Percentiles rank a stretch among this genome's conserved stretches.
phyloP scores from a whole-genome alignment of 2,113 vertebrate genomes.

The Lagopus muta region DNA sequence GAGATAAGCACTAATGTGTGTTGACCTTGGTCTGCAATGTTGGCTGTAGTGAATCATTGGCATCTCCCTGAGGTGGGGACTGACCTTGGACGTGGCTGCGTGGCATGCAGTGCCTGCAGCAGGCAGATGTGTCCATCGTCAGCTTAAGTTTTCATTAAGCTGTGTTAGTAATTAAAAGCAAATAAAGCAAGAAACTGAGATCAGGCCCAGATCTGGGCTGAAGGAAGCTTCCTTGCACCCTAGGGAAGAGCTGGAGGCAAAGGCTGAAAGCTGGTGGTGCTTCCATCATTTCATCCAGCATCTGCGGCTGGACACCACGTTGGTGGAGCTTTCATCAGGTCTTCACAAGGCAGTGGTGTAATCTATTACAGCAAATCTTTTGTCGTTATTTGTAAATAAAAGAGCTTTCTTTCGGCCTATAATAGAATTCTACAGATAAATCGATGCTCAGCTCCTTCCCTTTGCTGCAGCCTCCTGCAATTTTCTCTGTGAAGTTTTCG shows the following conservation, averaged over 20 bases:
- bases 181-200: background rate
- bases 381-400: background rate
- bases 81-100: background rate
- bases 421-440: background rate
- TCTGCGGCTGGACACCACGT: rapidly evolving
- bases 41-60: background rate
- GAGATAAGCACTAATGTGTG: background rate
- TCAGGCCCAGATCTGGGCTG: background rate
- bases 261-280: background rate
- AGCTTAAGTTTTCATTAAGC: background rate
- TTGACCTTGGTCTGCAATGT: background rate
- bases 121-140: background rate
- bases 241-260: background rate
- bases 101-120: background rate
- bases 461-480: background rate
- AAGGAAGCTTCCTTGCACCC: background rate
- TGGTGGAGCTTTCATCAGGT: background rate
- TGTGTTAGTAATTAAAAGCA: slow-evolving; percentile 50
- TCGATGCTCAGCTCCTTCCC: background rate
- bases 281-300: rapidly evolving
- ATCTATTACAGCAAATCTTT: background rate
- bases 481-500: slow-evolving; percentile 23
- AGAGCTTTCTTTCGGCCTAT: background rate
- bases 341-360: background rate
- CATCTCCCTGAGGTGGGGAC: background rate